phyloP scores from a whole-genome alignment of 1,140 invertebrate genomes.

The Reticulitermes speratus region DNA sequence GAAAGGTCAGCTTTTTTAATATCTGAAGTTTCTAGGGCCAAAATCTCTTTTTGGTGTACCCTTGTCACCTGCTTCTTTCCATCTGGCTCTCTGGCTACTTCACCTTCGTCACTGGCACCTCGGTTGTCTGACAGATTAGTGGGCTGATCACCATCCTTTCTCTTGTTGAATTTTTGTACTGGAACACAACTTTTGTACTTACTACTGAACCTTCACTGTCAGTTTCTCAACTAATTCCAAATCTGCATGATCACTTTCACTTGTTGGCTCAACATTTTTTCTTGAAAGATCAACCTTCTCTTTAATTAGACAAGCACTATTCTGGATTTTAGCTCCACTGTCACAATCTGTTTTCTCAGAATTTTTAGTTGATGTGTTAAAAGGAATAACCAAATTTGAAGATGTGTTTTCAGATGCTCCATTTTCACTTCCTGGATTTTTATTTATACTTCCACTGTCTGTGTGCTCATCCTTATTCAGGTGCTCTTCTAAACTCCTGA shows the following conservation, averaged over 20 bases:
- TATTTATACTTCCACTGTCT: neutral
- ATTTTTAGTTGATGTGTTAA: neutral
- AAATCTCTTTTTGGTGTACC: neutral
- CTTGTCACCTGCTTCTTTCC: neutral
- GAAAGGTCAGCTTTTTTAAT: neutral
- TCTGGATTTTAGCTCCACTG: neutral
- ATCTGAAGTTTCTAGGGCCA: neutral
- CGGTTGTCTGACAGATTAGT: neutral
- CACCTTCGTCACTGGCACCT: neutral
- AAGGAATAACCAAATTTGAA: neutral
- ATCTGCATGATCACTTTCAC: neutral
- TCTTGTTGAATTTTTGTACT: neutral
- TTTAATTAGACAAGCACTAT: neutral
- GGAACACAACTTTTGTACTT: neutral
- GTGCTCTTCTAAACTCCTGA: neutral
- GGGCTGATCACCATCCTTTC: neutral
- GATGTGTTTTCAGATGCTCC: neutral
- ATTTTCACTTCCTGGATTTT: no score
- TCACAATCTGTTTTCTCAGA: neutral
- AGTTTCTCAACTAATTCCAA: neutral
- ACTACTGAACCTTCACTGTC: neutral
- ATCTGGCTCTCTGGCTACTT: neutral
- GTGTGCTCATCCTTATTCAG: neutral
- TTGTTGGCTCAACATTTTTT: neutral
- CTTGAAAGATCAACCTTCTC: neutral